phyloP scores from a whole-genome alignment of 1,140 invertebrate genomes.

The Ceratina australensis region DNA sequence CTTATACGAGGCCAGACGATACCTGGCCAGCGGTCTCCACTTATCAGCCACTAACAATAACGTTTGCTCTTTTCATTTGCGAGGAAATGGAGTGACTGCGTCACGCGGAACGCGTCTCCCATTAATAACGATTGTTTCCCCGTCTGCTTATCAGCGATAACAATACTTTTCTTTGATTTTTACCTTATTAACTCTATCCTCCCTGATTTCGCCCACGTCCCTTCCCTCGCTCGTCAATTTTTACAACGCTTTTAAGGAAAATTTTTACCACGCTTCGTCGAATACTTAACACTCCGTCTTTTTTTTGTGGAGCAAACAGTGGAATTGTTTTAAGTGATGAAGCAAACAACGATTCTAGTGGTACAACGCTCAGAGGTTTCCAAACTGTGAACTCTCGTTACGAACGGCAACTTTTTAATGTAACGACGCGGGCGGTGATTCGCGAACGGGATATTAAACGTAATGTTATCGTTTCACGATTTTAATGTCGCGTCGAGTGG shows the following conservation, averaged over 20 bases:
- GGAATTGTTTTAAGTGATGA: no score
- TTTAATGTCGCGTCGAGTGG: not conserved
- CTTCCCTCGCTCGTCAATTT: not conserved
- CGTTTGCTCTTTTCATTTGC: constrained; percentile 68
- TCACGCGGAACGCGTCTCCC: constrained; percentile 32
- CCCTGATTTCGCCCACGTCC: not conserved
- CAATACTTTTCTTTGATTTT: no score
- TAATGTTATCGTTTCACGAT: no score
- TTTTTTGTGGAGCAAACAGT: no score
- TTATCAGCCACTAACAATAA: constrained; percentile 68
- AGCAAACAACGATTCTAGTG: no score
- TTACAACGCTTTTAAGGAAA: not conserved
- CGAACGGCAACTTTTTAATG: not conserved
- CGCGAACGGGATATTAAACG: not conserved
- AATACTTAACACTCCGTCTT: not conserved
- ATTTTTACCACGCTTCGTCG: not conserved
- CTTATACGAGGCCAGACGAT: constrained; percentile 55
- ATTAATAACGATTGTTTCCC: not conserved
- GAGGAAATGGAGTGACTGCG: constrained; percentile 54
- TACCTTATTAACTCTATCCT: not conserved
- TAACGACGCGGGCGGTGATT: not conserved
- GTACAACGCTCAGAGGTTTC: not conserved
- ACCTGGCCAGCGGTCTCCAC: constrained; percentile 62
- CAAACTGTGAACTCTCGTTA: not conserved
- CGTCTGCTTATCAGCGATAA: not conserved